Base-by-base conservation (phyloP, 1,140 invertebrate genomes). In the Pseudobourletiella spinata region DNA sequence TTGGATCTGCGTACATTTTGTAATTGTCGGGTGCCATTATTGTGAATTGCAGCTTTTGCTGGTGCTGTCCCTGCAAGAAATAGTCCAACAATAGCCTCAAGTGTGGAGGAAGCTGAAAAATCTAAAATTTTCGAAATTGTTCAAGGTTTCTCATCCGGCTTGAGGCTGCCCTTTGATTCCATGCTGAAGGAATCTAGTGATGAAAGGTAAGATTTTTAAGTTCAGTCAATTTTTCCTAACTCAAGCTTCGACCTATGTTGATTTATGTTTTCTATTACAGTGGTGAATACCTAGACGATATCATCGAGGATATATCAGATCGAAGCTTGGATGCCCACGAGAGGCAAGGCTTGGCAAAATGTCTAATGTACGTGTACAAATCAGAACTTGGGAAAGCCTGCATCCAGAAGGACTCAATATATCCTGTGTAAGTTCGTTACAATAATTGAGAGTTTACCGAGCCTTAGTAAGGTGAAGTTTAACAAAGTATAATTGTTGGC, bases 81-180 rank as follows among this genome's bases (percentile, higher is more conserved):
- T 48, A 56, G 55, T 61, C 61, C 61, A 20, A 65, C 60, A 2
- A 26, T 64, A 24, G 39, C 6, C 1, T 32, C 48, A 1, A 58
- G 55, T 58, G 61, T 64, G 2, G 64, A 69, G 59, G 66, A 69
- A 46, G 59, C 67, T 2, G 64, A 66, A 20, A 57, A 59, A 22
- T 59, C 50, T 1, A 63, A 58, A 57, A 67, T 67, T 29, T 57
- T 69, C 35, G 61, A 70, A 46, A 57, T 67, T 24, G 44, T 68
- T 32, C 60, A 61, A 42, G 39, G 29, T 0, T 58, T 69, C 32
- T 59, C 61, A 1, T 59, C 67, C n/a, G 64, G 50, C 56, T 28
- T 66, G 26, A 28, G 67, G 30, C 57, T 69, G 25, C 54, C 64
- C 26, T 22, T 69, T 4, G 67, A 69, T 24, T 32, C 57, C 20